Base-by-base conservation (phyloP, 2,113 vertebrate species). In the Triplophysa dalaica region DNA sequence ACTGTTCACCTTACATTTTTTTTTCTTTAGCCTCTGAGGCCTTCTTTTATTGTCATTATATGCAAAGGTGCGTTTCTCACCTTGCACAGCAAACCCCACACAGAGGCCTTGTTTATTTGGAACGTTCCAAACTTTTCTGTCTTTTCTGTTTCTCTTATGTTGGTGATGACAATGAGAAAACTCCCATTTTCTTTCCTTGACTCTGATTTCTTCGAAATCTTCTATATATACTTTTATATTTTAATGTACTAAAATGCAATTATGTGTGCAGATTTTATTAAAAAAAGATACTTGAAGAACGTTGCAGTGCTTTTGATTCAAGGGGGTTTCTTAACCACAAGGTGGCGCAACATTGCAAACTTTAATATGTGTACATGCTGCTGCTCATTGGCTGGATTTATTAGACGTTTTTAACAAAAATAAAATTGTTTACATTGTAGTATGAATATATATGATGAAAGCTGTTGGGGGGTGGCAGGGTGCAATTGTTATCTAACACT, bases 1-100 rank as follows among this genome's bases (percentile, higher is more conserved):
- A 90, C 93, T 91, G 90, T 95, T 94, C 94, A 93, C 92, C 93
- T 94, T 94, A 91, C 92, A 87, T 86, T 87, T 84, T 93, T 29
- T 24, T 84, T 87, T 87, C 74, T 94, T 95, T 77, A 91, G 90
- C 87, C 89, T 90, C 92, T 91, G 92, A 84, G 86, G 90, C 87
- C 90, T 91, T 89, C 83, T 84, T 84, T 75, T 81, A 13, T 73
- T 70, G 80, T 58, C 73, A 19, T 84, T 78, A 52, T 80, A 41
- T 79, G 83, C 72, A 70, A 50, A 79, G 79, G 75, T 14, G 62
- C 21, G 64, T 76, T 64, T 83, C 87, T 87, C 86, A 83, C 68
- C 89, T 86, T 88, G 86, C 90, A 87, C 90, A 87, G 88, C 88
- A 90, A 89, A 38, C 86, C 84, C 73, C 78, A 87, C 88, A 90